phyloP scores from a whole-genome alignment of 2,797 vertebrate species.

The Betta splendens region DNA sequence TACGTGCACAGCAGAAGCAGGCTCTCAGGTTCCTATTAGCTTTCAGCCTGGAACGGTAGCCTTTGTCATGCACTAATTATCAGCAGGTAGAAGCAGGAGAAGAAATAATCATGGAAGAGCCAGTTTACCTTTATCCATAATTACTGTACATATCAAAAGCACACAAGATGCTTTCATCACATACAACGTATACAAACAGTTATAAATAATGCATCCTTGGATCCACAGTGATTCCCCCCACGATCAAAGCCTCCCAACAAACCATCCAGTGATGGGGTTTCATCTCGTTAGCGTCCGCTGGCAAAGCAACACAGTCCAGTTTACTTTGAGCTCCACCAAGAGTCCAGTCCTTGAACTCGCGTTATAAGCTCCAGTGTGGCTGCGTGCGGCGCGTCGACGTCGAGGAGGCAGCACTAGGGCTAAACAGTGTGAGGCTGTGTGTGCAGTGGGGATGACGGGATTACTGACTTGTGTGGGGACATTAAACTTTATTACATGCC shows the following conservation, averaged over 20 bases:
- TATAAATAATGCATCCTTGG: background rate
- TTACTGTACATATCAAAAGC: background rate
- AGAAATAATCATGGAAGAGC: too few relatives aligned
- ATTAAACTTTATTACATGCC: slow-evolving; percentile 66
- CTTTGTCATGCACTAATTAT: too few relatives aligned
- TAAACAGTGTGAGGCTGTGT: background rate
- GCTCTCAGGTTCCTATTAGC: background rate
- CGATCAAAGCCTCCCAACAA: background rate
- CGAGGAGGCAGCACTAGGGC: slow-evolving; percentile 24
- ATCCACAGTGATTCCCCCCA: background rate
- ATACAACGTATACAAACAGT: background rate
- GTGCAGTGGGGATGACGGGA: background rate
- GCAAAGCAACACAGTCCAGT: slow-evolving; percentile 11
- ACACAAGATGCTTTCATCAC: background rate
- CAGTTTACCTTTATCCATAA: too few relatives aligned
- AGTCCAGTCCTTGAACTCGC: slow-evolving; percentile 38
- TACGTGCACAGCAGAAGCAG: background rate
- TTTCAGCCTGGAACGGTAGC: background rate
- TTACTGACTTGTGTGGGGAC: slow-evolving; percentile 37
- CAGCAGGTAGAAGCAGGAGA: too few relatives aligned
- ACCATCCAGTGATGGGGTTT: background rate
- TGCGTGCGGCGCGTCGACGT: slow-evolving; percentile 27
- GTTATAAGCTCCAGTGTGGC: slow-evolving; percentile 22
- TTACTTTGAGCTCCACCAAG: slow-evolving; percentile 51
- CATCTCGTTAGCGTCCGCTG: slow-evolving; percentile 4